A percentile compares a stretch with the other conserved stretches of the same genome.
These are phyloP conservation scores for Eupeodes latifasciatus DNA, from an alignment of 2,888 invertebrate species.

Conservation along the genomic window DNA sequence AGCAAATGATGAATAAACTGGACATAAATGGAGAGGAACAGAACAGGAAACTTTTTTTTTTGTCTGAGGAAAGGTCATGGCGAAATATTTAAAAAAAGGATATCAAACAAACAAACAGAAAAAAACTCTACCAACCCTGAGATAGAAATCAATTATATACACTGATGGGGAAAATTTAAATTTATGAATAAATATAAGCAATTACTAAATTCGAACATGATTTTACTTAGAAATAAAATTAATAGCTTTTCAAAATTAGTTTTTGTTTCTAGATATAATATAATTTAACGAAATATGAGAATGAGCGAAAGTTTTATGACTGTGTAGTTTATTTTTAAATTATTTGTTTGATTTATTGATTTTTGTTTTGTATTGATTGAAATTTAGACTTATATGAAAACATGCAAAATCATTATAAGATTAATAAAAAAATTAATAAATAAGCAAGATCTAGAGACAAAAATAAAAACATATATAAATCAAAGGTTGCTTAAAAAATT, in stretches of 20 bases:
- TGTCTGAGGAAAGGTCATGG: not conserved
- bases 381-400: too few relatives aligned
- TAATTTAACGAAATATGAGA: constrained; percentile 71
- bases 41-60: constrained; percentile 16
- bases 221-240: not conserved
- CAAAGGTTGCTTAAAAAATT: not conserved
- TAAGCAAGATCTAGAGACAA: not conserved
- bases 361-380: not conserved
- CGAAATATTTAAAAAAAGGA: not conserved
- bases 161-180: too few relatives aligned
- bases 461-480: not conserved
- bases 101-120: constrained; percentile 14
- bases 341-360: constrained; percentile 30
- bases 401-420: not conserved
- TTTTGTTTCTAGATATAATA: not conserved
- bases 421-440: constrained; percentile 34
- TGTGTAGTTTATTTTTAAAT: not conserved
- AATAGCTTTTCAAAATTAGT: constrained; percentile 11
- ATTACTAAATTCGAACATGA: too few relatives aligned
- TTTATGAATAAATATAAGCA: too few relatives aligned
- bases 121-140: constrained; percentile 68
- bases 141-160: constrained; percentile 2
- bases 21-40: constrained; percentile 2
- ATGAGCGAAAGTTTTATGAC: constrained; percentile 69
- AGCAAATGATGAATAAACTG: not conserved